Evolutionary conservation across 1,140 invertebrate species (phyloP).

Genomic region (Rhysida immarginata): DNA sequence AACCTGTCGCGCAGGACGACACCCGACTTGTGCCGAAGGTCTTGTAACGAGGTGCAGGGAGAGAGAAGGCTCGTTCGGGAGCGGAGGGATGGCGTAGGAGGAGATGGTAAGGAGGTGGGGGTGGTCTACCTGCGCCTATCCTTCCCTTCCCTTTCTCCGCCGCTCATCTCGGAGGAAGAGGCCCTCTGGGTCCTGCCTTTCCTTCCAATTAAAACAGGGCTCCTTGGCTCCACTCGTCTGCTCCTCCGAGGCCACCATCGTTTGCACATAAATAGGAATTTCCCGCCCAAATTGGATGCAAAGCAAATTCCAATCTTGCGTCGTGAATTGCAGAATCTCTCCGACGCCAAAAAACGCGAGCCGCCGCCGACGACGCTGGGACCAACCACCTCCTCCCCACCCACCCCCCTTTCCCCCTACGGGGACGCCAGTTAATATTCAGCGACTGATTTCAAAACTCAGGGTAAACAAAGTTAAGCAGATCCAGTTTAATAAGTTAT

Average conservation of each 20-base stretch:
- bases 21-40: no score
- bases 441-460: conserved; percentile 7
- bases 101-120: not conserved
- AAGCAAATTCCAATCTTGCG: conserved; percentile 9
- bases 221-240: not conserved
- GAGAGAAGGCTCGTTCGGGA: no score
- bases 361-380: not conserved
- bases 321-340: not conserved
- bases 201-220: conserved; percentile 6
- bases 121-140: not conserved
- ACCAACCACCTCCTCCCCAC: not conserved
- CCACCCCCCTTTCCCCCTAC: conserved; percentile 9
- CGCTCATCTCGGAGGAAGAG: no score
- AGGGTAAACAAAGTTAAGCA: conserved; percentile 8
- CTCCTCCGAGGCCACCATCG: not conserved
- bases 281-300: conserved; percentile 8
- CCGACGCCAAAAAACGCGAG: not conserved
- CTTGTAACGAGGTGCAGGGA: no score
- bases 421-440: conserved; percentile 13
- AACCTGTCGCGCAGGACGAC: no score
- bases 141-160: no score
- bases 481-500: conserved; percentile 8
- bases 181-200: not conserved
- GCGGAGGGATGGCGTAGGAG: no score
- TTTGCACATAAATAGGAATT: conserved; percentile 9